Evolutionary conservation across 2,888 invertebrate species (phyloP).

Genomic region (Camptogramma bilineatum): DNA sequence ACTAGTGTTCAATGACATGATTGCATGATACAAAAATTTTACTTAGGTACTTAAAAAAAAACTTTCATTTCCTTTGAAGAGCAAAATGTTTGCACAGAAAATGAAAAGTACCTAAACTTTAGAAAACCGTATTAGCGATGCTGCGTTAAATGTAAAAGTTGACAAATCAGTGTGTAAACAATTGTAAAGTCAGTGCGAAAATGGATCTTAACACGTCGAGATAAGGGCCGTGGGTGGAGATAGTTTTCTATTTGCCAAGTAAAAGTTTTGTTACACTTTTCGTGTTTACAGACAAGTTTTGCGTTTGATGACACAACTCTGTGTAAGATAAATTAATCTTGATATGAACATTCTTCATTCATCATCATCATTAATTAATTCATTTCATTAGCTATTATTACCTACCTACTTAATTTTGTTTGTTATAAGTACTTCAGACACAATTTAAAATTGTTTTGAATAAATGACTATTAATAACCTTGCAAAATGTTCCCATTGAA

Average conservation of each 20-base stretch:
- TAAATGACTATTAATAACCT: too few species aligned
- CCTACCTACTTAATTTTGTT: too few species aligned
- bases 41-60: too few species aligned
- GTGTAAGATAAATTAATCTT: not conserved
- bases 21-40: not conserved
- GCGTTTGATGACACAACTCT: conserved; percentile 10
- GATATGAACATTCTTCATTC: too few species aligned
- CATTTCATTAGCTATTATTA: too few species aligned
- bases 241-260: conserved; percentile 70
- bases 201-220: conserved; percentile 45
- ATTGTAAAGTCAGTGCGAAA: conserved; percentile 29
- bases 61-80: conserved; percentile 25
- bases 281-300: conserved; percentile 18
- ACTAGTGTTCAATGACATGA: not conserved
- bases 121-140: conserved; percentile 62
- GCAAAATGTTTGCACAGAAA: conserved; percentile 42
- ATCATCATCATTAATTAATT: too few species aligned
- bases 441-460: too few species aligned
- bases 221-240: conserved; percentile 41
- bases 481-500: too few species aligned
- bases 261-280: conserved; percentile 67
- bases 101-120: conserved; percentile 48
- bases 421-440: too few species aligned
- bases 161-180: conserved; percentile 45
- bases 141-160: conserved; percentile 68